Base-by-base conservation (phyloP, 2,888 invertebrate species). In the Drosophila stalkeri region DNA sequence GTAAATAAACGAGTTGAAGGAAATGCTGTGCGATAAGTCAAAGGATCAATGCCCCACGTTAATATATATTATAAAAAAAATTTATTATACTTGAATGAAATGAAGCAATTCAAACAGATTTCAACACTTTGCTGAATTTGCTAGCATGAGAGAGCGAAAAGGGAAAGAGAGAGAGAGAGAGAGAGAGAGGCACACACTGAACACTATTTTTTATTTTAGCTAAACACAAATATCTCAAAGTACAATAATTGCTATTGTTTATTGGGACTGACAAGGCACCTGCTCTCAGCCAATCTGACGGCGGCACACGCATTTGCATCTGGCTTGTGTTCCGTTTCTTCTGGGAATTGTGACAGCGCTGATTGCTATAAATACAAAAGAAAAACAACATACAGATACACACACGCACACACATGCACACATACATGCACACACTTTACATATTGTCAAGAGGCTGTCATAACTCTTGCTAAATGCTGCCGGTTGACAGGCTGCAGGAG, bases 331-430 rank as follows among this genome's bases (percentile, higher is more conserved):
- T 43, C n/a, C 18, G 41, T 33, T 33, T 35, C 47, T n/a, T 46
- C 46, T 27, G 37, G 49, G 41, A 52, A 54, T 41, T 77, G 64
- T 69, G 71, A 66, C 77, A 75, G 64, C 70, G 63, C 64, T 20
- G 62, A 35, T 65, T 69, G 80, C 89, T 85, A 85, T 80, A 72
- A 75, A 75, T 83, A 77, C 62, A 64, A 67, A 75, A 76, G 39
- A 23, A 56, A 56, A 55, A 56, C 59, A 55, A 56, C 59, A 27
- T 20, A 55, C 55, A 39, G 23, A 18, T 39, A n/a, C 39, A 27
- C 54, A 39, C 54, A 23, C 55, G 6, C 55, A 27, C 55, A 27
- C 54, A 23, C 3, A 23, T 16, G 39, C 54, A 39, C 16, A 27
- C 55, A 18, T 27, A 31, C 39, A 39, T 39, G n/a, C n/a, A n/a